Conservation (phyloP, 2,113 vertebrate species). For the Bos taurus region ARS-UCD2.0 NC_037340.1:49761501-49762000, state of each 20-base stretch:
- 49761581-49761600: not conserved
- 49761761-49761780: not conserved
- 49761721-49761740: not conserved
- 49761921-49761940: too few relatives aligned
- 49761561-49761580: not conserved
- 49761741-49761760: not conserved
- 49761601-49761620: not conserved
- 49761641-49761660: not conserved
- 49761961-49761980: fast-evolving
- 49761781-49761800: not conserved
- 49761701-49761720: not conserved
- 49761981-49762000: too few relatives aligned
- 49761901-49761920: too few relatives aligned
- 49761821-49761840: not conserved
- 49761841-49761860: not conserved
- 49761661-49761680: not conserved
- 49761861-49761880: not conserved
- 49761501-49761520: not conserved
- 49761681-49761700: not conserved
- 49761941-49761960: too few relatives aligned
- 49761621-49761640: not conserved
- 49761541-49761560: not conserved
- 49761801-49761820: not conserved
- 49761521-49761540: not conserved
- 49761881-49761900: not conserved